Evolutionary conservation across 2,888 invertebrate species (phyloP).

Genomic region (Thyatira batis): DNA sequence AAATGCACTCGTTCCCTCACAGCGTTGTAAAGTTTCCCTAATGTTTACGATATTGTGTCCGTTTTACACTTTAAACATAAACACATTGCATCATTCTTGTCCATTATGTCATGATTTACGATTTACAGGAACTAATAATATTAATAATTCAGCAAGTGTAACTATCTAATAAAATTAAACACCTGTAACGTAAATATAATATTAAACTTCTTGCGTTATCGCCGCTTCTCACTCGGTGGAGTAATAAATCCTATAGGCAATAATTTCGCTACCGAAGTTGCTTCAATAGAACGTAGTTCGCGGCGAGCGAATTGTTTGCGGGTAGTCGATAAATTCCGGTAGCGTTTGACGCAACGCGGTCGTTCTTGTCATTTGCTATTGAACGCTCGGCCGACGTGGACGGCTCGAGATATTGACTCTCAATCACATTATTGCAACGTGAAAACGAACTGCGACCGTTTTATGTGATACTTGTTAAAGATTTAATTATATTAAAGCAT

Average conservation of each 20-base stretch:
- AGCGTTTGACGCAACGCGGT: conserved; percentile 54
- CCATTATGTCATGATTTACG: conserved; percentile 31
- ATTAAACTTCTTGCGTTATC: conserved; percentile 7
- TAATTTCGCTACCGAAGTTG: conserved; percentile 41
- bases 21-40: conserved; percentile 1
- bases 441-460: conserved; percentile 23
- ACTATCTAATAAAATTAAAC: conserved; percentile 16
- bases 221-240: background rate
- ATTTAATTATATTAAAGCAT: too few species aligned
- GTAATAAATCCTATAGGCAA: conserved; percentile 31
- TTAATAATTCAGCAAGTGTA: conserved; percentile 21
- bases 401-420: conserved; percentile 34
- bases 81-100: conserved; percentile 18
- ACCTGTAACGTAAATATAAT: conserved; percentile 6
- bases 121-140: conserved; percentile 16
- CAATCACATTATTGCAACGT: conserved; percentile 27
- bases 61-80: background rate
- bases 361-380: conserved; percentile 51
- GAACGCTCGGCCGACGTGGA: conserved; percentile 33
- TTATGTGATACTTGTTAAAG: conserved; percentile 13
- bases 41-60: background rate
- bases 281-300: conserved; percentile 38
- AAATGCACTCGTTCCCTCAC: background rate
- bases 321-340: conserved; percentile 65
- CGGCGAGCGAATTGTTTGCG: conserved; percentile 51